Conservation (phyloP, 2,113 vertebrate species). For the Suncus etruscus region DNA sequence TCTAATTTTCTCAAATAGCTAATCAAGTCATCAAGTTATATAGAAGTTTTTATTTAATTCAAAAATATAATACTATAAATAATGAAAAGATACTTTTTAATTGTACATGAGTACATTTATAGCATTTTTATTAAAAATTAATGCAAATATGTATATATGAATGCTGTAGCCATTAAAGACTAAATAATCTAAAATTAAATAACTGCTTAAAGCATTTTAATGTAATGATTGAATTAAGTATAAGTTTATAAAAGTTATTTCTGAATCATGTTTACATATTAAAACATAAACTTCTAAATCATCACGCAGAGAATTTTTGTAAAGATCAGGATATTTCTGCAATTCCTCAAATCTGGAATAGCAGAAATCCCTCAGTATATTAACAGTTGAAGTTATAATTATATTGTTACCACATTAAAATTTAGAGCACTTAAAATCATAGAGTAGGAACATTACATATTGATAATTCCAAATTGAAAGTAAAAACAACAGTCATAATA, state of each 20-base stretch:
- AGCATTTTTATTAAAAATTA: neutral
- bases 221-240: neutral
- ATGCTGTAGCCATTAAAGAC: neutral
- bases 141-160: neutral
- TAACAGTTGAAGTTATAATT: neutral
- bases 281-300: slow-evolving; percentile 17
- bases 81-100: neutral
- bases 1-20: slow-evolving; percentile 42
- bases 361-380: neutral
- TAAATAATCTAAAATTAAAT: slow-evolving; percentile 18
- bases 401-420: neutral
- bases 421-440: neutral
- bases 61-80: neutral
- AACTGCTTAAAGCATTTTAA: neutral
- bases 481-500: too few relatives aligned
- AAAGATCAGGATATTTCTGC: neutral
- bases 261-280: neutral
- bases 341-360: neutral
- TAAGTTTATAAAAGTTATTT: slow-evolving; percentile 21
- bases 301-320: neutral
- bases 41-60: neutral
- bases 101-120: neutral
- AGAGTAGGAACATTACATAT: neutral
- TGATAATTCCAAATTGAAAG: neutral
- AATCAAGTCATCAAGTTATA: neutral